phyloP scores from a whole-genome alignment of 2,797 vertebrate genomes.

The Syngnathus acus region DNA sequence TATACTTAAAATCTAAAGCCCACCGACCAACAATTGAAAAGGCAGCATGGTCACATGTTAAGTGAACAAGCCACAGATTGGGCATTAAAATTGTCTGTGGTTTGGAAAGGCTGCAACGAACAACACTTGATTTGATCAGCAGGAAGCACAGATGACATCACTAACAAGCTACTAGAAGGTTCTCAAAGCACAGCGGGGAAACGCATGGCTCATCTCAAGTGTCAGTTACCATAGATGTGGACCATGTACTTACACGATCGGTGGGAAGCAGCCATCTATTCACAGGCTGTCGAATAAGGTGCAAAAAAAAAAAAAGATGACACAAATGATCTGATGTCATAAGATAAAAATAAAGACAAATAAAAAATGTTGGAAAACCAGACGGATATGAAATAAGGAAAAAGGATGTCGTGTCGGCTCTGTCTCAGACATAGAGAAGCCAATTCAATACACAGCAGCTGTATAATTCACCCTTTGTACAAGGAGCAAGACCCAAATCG shows the following conservation, averaged over 20 bases:
- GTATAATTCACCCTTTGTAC: slow-evolving; percentile 52
- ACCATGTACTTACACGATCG: slow-evolving; percentile 21
- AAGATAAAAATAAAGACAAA: background rate
- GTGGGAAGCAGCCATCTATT: slow-evolving; percentile 15
- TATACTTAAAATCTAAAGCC: too few relatives aligned
- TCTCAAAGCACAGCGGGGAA: slow-evolving; percentile 43
- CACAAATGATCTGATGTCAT: background rate
- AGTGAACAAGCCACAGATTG: background rate
- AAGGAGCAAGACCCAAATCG: slow-evolving; percentile 49
- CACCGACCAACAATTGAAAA: background rate
- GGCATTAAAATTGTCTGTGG: background rate
- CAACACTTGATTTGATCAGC: slow-evolving; percentile 30
- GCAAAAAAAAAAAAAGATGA: background rate
- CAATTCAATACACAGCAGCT: slow-evolving; percentile 39
- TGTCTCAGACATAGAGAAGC: slow-evolving; percentile 16
- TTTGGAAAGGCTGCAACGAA: slow-evolving; percentile 12
- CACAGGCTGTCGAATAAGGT: background rate
- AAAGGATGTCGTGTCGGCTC: background rate
- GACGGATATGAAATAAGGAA: background rate
- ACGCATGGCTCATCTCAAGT: slow-evolving; percentile 30
- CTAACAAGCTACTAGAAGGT: slow-evolving; percentile 39
- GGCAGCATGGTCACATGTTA: background rate
- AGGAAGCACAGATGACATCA: slow-evolving; percentile 50
- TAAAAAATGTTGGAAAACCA: background rate
- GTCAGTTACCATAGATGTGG: slow-evolving; percentile 33